Evolutionary conservation across 2,113 vertebrate genomes (phyloP).

Genomic region (Anhinga anhinga): DNA sequence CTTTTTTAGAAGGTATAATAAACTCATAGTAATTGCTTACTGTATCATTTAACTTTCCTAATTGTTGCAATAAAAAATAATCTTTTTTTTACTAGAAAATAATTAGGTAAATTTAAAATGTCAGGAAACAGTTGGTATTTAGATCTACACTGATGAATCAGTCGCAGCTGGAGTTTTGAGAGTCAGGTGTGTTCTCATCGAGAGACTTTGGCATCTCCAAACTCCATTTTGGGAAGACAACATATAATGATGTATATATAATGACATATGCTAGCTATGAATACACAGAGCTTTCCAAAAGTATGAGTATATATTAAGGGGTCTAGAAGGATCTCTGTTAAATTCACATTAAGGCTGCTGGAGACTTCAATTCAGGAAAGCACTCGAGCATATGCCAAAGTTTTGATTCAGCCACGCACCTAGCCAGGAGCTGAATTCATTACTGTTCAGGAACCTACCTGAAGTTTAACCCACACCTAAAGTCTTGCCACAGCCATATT

Average conservation of each 20-base stretch:
- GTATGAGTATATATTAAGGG: background rate
- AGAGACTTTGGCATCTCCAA: background rate
- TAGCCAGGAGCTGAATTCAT: background rate
- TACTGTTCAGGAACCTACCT: background rate
- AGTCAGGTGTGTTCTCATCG: accelerated
- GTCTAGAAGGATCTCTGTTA: background rate
- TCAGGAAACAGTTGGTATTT: background rate
- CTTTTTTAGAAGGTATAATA: background rate
- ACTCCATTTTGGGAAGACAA: background rate
- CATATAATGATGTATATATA: background rate
- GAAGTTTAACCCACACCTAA: background rate
- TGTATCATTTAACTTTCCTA: background rate
- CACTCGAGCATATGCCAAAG: background rate
- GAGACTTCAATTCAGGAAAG: background rate
- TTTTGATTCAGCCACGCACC: background rate
- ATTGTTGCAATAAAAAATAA: background rate
- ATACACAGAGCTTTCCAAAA: background rate
- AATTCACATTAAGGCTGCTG: background rate
- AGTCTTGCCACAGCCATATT: background rate
- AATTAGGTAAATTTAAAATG: background rate
- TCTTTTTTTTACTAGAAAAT: background rate
- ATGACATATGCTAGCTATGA: background rate
- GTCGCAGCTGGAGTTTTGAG: background rate
- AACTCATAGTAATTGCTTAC: background rate
- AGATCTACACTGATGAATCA: background rate